phyloP scores from a whole-genome alignment of 2,797 vertebrate genomes.

The Cossypha polioptera region DNA sequence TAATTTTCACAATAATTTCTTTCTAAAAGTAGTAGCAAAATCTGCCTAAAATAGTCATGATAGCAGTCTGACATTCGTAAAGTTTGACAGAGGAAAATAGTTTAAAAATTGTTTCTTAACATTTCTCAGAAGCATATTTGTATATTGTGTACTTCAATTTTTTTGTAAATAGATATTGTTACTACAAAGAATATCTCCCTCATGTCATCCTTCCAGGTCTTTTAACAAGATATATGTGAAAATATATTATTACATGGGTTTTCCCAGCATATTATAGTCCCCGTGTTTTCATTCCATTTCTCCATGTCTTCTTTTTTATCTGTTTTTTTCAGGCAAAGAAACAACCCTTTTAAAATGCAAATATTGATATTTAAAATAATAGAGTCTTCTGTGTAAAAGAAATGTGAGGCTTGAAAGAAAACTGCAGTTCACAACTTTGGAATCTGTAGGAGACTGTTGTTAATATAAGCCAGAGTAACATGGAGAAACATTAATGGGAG shows the following conservation, averaged over 20 bases:
- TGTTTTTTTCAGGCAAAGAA: not conserved
- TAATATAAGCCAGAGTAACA: not conserved
- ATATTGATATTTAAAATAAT: conserved; percentile 67
- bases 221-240: not conserved
- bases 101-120: not conserved
- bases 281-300: not conserved
- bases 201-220: not conserved
- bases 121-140: not conserved
- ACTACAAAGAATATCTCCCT: not conserved
- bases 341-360: conserved; percentile 56
- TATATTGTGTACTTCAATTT: not conserved
- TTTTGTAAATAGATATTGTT: not conserved
- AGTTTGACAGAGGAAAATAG: not conserved
- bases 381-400: not conserved
- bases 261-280: not conserved
- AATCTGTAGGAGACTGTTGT: not conserved
- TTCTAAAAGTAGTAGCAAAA: not conserved
- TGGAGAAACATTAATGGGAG: not conserved
- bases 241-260: not conserved
- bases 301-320: not conserved
- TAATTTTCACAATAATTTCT: not conserved
- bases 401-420: conserved; percentile 15
- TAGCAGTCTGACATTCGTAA: not conserved
- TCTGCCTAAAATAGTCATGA: not conserved
- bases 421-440: not conserved